Percentiles rank a stretch among this genome's conserved stretches.
Conservation (phyloP, 2,113 vertebrate genomes). For the Forbesichthys agassizii region DNA sequence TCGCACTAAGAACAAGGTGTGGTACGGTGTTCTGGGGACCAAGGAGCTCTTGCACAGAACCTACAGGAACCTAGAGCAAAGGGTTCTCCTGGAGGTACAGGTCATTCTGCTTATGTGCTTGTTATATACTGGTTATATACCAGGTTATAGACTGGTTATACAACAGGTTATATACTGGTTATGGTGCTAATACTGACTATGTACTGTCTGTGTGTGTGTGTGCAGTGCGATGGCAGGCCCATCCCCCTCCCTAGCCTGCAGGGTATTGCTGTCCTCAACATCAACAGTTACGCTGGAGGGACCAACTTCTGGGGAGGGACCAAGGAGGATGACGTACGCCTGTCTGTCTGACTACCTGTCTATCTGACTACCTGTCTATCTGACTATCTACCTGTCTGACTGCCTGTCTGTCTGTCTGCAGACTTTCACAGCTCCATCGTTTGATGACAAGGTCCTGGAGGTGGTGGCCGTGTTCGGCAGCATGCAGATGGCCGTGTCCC, state of each 20-base stretch:
- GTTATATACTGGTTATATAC: too few species aligned
- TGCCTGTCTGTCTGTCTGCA: constrained; percentile 59
- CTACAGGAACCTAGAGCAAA: constrained; percentile 92
- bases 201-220: not conserved
- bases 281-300: constrained; percentile 92
- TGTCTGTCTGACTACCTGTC: too few species aligned
- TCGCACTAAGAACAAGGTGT: constrained; percentile 98
- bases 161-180: too few species aligned
- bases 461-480: constrained; percentile 97
- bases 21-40: constrained; percentile 93
- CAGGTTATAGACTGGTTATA: too few species aligned
- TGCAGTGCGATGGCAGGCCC: constrained; percentile 87
- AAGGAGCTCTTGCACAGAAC: constrained; percentile 92
- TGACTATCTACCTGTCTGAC: too few species aligned
- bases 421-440: constrained; percentile 95
- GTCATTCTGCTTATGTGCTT: not conserved
- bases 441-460: constrained; percentile 96
- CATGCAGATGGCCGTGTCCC: constrained; percentile 98
- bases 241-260: constrained; percentile 93
- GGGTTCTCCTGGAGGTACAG: constrained; percentile 89
- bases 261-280: constrained; percentile 93
- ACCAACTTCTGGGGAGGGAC: constrained; percentile 98
- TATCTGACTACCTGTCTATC: too few species aligned
- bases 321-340: constrained; percentile 89
- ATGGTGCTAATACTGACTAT: too few species aligned